phyloP scores from a whole-genome alignment of 2,797 vertebrate genomes.

The Chaetodon trifasciatus region DNA sequence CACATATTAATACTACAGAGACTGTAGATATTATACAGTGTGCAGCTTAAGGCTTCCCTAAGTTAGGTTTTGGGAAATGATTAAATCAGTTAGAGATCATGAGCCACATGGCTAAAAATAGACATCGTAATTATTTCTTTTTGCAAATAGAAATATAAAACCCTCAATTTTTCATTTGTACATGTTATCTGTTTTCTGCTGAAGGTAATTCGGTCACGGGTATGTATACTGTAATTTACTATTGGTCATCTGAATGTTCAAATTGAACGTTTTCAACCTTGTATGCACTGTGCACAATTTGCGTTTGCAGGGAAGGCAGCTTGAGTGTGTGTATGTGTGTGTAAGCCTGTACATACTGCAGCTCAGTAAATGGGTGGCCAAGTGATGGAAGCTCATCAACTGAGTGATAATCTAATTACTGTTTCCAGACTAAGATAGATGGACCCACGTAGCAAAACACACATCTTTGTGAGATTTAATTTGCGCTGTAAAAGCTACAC shows the following conservation, averaged over 20 bases:
- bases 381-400: constrained; percentile 77
- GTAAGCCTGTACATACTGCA: constrained; percentile 7
- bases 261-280: constrained; percentile 6
- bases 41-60: constrained; percentile 5
- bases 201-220: constrained; percentile 7
- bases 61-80: constrained; percentile 18
- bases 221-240: not conserved
- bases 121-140: not conserved
- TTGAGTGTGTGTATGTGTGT: not conserved
- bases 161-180: not conserved
- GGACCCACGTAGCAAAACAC: constrained; percentile 65
- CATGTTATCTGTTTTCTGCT: not conserved
- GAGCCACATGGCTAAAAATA: constrained; percentile 23
- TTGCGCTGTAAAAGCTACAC: constrained; percentile 76
- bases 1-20: constrained; percentile 11
- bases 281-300: constrained; percentile 8
- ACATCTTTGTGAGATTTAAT: constrained; percentile 80
- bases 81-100: constrained; percentile 34
- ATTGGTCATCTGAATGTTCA: constrained; percentile 21
- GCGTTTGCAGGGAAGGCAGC: not conserved
- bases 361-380: constrained; percentile 56
- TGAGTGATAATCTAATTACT: constrained; percentile 79
- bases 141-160: constrained; percentile 6
- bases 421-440: constrained; percentile 81
- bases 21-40: constrained; percentile 13